Base-by-base conservation (phyloP, 2,888 invertebrate species). In the Amblyjoppa proteus region DNA sequence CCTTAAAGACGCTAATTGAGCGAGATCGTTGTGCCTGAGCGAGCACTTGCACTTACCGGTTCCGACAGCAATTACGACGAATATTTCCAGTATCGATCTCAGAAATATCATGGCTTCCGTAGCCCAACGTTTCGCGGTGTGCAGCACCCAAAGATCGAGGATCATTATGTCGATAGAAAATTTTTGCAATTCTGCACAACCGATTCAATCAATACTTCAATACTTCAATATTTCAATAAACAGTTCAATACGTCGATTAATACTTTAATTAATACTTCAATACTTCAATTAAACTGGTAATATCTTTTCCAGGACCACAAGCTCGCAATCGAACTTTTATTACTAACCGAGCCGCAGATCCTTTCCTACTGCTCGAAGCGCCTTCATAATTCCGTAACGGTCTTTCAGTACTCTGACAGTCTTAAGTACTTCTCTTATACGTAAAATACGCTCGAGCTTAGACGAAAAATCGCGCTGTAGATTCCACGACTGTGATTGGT, bases 111-210 rank as follows among this genome's bases (percentile, higher is more conserved):
- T 3, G 13, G 85, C n/a, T 58, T 76, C 75, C 38, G 16, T 87
- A 0, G 87, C 49, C n/a, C 85, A 68, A 61, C 78, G 66, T 71
- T 86, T 83, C 9, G 85, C 69, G 31, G 87, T 90, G 45, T 89
- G 68, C 31, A 90, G 69, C 13, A 90, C 64, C 90, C 91, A 91
- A 4, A 90, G 76, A 75, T 92, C 92, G n/a, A 91, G 71, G 45
- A 87, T 87, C 31, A 90, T 74, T 20, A 89, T 61, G 1, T 56
- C 51, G 31, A 84, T 53, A 9, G 87, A 51, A 28, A 82, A 13
- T 6, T 66, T 77, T n/a, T 25, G 66, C 7, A 78, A 28, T 71
- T 66, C 87, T 88, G 79, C 31, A 82, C 13, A 66, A 28, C 34
- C 3, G n/a, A 31, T 61, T 38, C 6, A 16, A 56, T 16, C 0